Evolutionary conservation across 1,140 invertebrate species (phyloP).

Genomic region (Drosophila orena): DNA sequence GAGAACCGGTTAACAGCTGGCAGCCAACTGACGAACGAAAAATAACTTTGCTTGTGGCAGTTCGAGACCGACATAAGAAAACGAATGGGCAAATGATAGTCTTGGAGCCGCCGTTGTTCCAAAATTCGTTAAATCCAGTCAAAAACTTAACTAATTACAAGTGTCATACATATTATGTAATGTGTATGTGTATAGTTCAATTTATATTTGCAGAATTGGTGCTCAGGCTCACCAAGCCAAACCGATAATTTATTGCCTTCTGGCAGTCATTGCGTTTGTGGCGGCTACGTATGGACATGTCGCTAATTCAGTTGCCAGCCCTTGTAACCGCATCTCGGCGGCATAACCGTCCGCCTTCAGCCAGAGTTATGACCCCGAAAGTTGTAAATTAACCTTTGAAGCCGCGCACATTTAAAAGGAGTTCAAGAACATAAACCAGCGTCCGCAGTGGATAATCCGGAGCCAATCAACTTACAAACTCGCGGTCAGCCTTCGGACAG

Average conservation of each 20-base stretch:
- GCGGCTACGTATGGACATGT: no score
- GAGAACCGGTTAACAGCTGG: constrained; percentile 56
- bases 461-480: constrained; percentile 74
- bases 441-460: constrained; percentile 33
- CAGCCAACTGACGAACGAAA: constrained; percentile 16
- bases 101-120: not conserved
- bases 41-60: constrained; percentile 44
- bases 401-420: constrained; percentile 65
- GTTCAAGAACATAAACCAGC: constrained; percentile 79
- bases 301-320: no score
- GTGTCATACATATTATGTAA: no score
- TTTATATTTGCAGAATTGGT: no score
- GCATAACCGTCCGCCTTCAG: constrained; percentile 18
- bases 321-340: no score
- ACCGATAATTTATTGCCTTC: no score
- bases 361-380: constrained; percentile 61
- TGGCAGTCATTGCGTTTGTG: no score
- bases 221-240: no score
- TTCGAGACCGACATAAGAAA: constrained; percentile 39
- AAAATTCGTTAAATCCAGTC: not conserved
- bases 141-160: no score
- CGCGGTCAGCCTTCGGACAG: constrained; percentile 44
- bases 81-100: constrained; percentile 26
- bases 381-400: constrained; percentile 73
- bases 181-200: no score